phyloP scores from a whole-genome alignment of 1,140 invertebrate genomes.

The Bombus vancouverensis region DNA sequence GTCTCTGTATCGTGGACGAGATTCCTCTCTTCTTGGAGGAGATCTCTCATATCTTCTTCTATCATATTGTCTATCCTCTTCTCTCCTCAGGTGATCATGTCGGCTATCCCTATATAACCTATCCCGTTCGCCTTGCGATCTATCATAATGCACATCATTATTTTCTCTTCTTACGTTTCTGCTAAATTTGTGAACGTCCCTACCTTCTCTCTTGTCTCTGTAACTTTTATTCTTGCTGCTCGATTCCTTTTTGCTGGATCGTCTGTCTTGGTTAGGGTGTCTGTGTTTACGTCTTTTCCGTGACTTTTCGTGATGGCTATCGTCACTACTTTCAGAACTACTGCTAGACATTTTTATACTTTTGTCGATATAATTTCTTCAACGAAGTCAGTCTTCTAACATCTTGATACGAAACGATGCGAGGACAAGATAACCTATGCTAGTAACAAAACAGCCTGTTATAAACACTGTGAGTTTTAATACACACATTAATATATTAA shows the following conservation, averaged over 20 bases:
- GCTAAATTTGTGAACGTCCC: constrained; percentile 55
- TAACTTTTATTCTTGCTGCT: constrained; percentile 40
- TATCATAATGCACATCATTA: constrained; percentile 61
- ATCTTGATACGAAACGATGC: background rate
- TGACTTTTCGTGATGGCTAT: constrained; percentile 37
- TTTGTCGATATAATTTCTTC: background rate
- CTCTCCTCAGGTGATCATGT: constrained; percentile 59
- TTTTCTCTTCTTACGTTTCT: constrained; percentile 53
- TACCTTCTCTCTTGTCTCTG: constrained; percentile 48
- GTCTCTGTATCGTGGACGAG: constrained; percentile 58
- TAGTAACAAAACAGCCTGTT: background rate
- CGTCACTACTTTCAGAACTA: constrained; percentile 47
- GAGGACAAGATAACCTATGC: constrained; percentile 23
- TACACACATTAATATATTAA: no score
- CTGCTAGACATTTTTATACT: constrained; percentile 37
- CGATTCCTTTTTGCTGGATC: constrained; percentile 37
- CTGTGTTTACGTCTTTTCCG: constrained; percentile 39
- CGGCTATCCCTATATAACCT: constrained; percentile 52
- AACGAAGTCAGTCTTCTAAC: background rate
- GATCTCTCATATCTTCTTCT: constrained; percentile 59
- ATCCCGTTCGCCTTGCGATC: constrained; percentile 66
- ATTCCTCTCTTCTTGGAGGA: constrained; percentile 53
- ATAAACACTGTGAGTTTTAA: background rate
- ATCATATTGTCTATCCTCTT: constrained; percentile 42
- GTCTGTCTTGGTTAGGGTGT: constrained; percentile 44